Conservation (phyloP, 2,113 vertebrate genomes). For the Puntigrus tetrazona region DNA sequence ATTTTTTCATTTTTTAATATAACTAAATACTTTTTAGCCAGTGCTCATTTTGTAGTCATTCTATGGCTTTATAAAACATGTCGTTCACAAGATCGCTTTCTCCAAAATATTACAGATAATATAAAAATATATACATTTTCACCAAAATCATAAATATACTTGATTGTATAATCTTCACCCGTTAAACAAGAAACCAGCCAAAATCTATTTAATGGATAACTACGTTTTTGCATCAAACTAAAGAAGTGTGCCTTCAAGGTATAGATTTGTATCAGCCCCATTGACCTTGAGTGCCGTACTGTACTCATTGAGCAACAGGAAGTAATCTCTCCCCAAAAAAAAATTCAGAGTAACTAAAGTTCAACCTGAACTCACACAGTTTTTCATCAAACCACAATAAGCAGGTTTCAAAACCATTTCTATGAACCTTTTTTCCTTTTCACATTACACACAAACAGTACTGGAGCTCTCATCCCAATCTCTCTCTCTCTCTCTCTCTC, state of each 20-base stretch:
- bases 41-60: not conserved
- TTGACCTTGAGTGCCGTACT: not conserved
- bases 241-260: not conserved
- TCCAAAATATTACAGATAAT: not conserved
- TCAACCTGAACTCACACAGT: not conserved
- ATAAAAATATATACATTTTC: not conserved
- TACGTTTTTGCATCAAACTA: not conserved
- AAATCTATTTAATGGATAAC: not conserved
- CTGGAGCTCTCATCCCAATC: not conserved
- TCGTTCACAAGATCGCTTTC: not conserved
- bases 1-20: not conserved
- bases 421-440: not conserved
- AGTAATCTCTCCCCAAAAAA: not conserved
- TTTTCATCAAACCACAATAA: not conserved
- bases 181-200: not conserved
- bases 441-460: conserved; percentile 11
- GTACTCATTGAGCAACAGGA: not conserved
- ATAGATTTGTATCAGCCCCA: not conserved
- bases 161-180: not conserved
- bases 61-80: not conserved
- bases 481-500: not conserved
- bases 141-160: not conserved
- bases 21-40: not conserved
- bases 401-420: not conserved
- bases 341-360: not conserved